A percentile compares a stretch with the other conserved stretches of the same genome.
Evolutionary conservation across 2,113 vertebrate species (phyloP).

Genomic region (Muntiacus reevesi): DNA sequence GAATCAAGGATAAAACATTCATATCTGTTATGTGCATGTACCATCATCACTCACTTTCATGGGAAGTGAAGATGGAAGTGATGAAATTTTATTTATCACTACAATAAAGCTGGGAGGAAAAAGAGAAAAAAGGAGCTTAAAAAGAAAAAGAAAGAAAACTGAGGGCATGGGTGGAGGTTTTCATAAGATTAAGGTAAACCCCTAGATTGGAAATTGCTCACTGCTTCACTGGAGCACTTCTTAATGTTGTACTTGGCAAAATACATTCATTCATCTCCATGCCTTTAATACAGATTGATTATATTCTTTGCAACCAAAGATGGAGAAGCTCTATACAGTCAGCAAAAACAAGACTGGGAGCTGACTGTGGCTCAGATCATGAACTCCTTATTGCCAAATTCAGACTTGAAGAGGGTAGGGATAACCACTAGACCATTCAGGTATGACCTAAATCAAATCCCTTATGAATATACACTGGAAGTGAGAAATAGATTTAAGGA

Average conservation of each 20-base stretch:
- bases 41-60: not conserved
- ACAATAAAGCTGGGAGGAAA: not conserved
- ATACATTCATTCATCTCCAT: not conserved
- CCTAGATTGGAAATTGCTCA: not conserved
- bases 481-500: no score
- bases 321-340: no score
- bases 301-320: no score
- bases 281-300: not conserved
- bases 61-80: not conserved
- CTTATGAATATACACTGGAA: no score
- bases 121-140: not conserved
- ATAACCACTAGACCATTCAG: no score
- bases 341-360: no score
- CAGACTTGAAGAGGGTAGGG: no score
- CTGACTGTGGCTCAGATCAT: no score
- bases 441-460: no score
- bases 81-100: not conserved
- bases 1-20: not conserved
- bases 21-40: not conserved
- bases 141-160: not conserved
- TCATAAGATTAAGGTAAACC: not conserved
- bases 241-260: not conserved
- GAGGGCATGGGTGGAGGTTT: not conserved
- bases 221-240: not conserved
- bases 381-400: no score